Conservation (phyloP, 2,797 vertebrate genomes). For the Hypotaenidia philippensis region DNA sequence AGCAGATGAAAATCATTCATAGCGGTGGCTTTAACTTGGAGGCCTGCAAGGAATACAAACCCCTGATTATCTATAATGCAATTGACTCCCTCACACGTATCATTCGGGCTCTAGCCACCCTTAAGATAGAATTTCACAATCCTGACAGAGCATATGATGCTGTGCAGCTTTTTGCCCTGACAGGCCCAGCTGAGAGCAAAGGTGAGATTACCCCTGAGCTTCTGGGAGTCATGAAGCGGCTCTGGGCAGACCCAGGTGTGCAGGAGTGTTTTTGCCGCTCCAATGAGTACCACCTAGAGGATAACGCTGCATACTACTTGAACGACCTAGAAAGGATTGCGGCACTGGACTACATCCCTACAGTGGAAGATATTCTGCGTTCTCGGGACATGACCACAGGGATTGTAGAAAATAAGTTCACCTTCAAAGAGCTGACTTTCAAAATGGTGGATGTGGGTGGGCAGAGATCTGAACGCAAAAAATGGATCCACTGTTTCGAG, state of each 20-base stretch:
- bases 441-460: constrained; percentile 99
- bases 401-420: constrained; percentile 99
- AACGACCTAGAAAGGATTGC: constrained; percentile 98
- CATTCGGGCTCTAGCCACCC: constrained; percentile 94
- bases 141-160: constrained; percentile 96
- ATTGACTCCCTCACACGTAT: constrained; percentile 99
- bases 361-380: constrained; percentile 97
- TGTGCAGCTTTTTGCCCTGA: constrained; percentile 97
- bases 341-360: constrained; percentile 93
- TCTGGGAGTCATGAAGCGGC: constrained; percentile 94
- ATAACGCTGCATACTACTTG: constrained; percentile 99
- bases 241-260: constrained; percentile 95
- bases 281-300: constrained; percentile 98
- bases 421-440: constrained; percentile 99
- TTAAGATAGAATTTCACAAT: constrained; percentile 98
- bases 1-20: constrained; percentile 99
- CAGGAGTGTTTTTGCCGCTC: constrained; percentile 97
- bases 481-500: constrained; percentile 99
- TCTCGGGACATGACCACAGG: constrained; percentile 99
- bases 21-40: constrained; percentile 98
- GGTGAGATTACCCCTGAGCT: constrained; percentile 97
- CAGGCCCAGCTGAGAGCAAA: constrained; percentile 97
- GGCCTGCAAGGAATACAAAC: constrained; percentile 98
- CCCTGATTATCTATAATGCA: constrained; percentile 97
- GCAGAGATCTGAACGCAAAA: constrained; percentile 97